Conservation (phyloP, 2,797 vertebrate genomes). For the Lateolabrax maculatus region DNA sequence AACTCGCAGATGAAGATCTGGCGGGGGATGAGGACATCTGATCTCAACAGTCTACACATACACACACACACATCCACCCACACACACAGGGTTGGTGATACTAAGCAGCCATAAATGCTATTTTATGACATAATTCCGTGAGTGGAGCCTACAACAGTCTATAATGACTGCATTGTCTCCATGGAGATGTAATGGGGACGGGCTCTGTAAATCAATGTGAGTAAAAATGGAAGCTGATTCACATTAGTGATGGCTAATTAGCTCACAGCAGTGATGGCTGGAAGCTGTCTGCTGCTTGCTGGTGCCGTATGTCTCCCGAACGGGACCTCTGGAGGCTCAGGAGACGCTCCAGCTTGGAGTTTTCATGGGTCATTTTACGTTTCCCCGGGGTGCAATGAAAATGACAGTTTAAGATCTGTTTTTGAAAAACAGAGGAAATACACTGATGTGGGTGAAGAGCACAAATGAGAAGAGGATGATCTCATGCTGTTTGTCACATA, state of each 20-base stretch:
- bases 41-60: constrained; percentile 27
- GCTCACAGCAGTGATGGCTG: constrained; percentile 69
- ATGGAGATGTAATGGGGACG: constrained; percentile 67
- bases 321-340: constrained; percentile 28
- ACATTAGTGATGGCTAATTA: constrained; percentile 86
- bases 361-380: constrained; percentile 72
- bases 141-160: constrained; percentile 49
- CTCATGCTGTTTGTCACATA: constrained; percentile 47
- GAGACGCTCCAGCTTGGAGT: constrained; percentile 53
- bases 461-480: constrained; percentile 55
- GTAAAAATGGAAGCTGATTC: constrained; percentile 79
- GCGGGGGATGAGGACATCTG: constrained; percentile 32
- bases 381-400: constrained; percentile 56
- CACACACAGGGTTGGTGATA: constrained; percentile 32
- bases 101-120: constrained; percentile 49
- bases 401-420: constrained; percentile 48
- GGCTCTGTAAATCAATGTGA: constrained; percentile 74
- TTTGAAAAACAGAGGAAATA: constrained; percentile 41
- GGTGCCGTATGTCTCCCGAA: constrained; percentile 58
- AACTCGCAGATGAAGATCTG: constrained; percentile 20
- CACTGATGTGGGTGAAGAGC: constrained; percentile 43
- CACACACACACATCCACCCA: constrained; percentile 24
- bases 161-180: constrained; percentile 70
- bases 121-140: constrained; percentile 62
- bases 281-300: constrained; percentile 49